A percentile compares a stretch with the other conserved stretches of the same genome.
phyloP scores from a whole-genome alignment of 1,140 invertebrate species.

The Ceratoteleas bidentatus region DNA sequence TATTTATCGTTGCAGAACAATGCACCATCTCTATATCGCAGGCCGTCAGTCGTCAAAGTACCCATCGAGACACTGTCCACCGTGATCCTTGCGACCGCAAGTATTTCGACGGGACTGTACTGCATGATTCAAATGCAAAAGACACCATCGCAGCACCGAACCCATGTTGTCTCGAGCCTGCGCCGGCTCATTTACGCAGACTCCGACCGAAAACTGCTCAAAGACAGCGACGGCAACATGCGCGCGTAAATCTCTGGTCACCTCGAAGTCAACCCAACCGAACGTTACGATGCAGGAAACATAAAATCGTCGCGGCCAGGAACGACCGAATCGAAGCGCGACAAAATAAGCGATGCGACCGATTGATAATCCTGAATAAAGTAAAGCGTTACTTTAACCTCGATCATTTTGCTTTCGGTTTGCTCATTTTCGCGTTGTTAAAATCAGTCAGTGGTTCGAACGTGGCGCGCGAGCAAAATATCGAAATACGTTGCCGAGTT shows the following conservation, averaged over 20 bases:
- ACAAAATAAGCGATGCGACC: too few species aligned
- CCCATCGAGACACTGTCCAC: constrained; percentile 72
- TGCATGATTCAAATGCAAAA: constrained; percentile 76
- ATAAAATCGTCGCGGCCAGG: too few species aligned
- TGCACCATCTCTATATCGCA: constrained; percentile 66
- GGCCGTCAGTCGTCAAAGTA: constrained; percentile 49
- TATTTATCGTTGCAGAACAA: constrained; percentile 42
- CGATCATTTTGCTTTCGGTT: too few species aligned
- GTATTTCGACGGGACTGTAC: constrained; percentile 77
- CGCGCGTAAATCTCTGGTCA: constrained; percentile 2
- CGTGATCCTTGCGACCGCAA: constrained; percentile 73
- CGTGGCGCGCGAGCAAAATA: neutral
- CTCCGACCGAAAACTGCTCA: constrained; percentile 21
- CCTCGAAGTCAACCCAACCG: neutral
- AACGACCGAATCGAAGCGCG: too few species aligned
- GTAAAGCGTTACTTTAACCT: neutral
- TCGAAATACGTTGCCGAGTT: constrained; percentile 9
- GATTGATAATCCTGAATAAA: too few species aligned
- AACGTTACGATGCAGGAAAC: too few species aligned
- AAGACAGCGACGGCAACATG: constrained; percentile 16
- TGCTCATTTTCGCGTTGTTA: too few species aligned
- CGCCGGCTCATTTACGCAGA: constrained; percentile 31
- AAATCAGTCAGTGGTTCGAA: constrained; percentile 17
- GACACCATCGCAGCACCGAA: constrained; percentile 67
- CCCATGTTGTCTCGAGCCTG: constrained; percentile 46